Conservation (phyloP, 2,113 vertebrate species). For the Urocolius indicus region DNA sequence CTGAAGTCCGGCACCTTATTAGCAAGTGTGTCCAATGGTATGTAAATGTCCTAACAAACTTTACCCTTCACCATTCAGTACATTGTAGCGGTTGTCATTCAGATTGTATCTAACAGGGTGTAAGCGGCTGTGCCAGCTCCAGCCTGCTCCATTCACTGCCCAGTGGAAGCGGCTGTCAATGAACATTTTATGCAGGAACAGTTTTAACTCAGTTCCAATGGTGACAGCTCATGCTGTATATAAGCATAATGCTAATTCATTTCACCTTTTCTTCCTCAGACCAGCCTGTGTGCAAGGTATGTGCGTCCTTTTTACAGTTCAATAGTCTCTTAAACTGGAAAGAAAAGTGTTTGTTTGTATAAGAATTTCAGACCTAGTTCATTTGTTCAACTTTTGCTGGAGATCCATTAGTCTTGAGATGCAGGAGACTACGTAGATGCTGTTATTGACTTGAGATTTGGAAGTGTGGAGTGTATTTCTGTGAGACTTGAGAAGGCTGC, state of each 20-base stretch:
- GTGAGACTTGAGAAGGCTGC: background rate
- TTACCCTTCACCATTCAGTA: slow-evolving; percentile 24
- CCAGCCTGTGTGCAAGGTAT: background rate
- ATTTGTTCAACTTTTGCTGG: background rate
- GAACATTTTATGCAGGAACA: slow-evolving; percentile 29
- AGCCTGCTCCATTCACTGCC: background rate
- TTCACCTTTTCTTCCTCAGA: slow-evolving; percentile 4
- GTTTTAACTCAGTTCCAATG: background rate
- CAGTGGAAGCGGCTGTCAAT: background rate
- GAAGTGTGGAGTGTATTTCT: background rate
- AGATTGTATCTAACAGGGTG: slow-evolving; percentile 26
- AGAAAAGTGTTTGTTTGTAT: background rate
- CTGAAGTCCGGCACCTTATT: background rate
- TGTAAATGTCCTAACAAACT: slow-evolving; percentile 33
- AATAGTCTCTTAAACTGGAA: background rate
- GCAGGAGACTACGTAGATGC: background rate
- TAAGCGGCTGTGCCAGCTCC: slow-evolving; percentile 35
- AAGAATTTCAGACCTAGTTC: background rate
- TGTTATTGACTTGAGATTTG: background rate
- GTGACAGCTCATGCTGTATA: slow-evolving; percentile 16
- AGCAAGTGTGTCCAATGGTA: slow-evolving; percentile 31
- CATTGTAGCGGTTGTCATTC: background rate
- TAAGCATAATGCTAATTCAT: slow-evolving; percentile 27
- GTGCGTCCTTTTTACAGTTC: background rate
- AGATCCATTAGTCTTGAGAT: background rate